A percentile compares a stretch with the other conserved stretches of the same genome.
phyloP scores from a whole-genome alignment of 1,140 invertebrate genomes.

The Atta cephalotes region DNA sequence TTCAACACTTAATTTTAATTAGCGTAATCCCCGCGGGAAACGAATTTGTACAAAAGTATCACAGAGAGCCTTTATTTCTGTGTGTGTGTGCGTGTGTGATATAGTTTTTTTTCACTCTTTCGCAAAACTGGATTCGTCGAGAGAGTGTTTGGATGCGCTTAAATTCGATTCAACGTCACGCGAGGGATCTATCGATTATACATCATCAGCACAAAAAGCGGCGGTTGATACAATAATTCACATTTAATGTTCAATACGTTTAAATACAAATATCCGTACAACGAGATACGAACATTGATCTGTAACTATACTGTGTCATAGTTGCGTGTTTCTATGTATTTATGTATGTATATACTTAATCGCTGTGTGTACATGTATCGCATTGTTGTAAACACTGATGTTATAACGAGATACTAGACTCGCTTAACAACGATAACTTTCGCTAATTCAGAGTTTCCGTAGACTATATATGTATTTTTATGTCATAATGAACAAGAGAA shows the following conservation, averaged over 20 bases:
- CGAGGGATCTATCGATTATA: slow-evolving; percentile 21
- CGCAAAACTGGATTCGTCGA: background rate
- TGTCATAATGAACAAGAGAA: slow-evolving; percentile 59
- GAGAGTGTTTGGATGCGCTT: background rate
- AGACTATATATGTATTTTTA: slow-evolving; percentile 19
- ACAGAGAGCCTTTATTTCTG: slow-evolving; percentile 45
- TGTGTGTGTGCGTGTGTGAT: slow-evolving; percentile 28
- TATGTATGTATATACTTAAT: slow-evolving; percentile 51
- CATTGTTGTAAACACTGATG: slow-evolving; percentile 5
- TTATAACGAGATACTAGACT: slow-evolving; percentile 40
- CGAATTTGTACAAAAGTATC: slow-evolving; percentile 44
- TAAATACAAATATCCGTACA: slow-evolving; percentile 69
- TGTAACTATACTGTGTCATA: slow-evolving; percentile 61
- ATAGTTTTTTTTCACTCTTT: slow-evolving; percentile 17
- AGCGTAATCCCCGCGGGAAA: slow-evolving; percentile 17
- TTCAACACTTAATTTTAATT: slow-evolving; percentile 44
- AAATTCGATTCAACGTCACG: slow-evolving; percentile 30
- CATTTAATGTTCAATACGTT: slow-evolving; percentile 60
- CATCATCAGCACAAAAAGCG: slow-evolving; percentile 71
- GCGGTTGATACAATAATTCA: slow-evolving; percentile 42
- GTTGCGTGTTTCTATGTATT: slow-evolving; percentile 51
- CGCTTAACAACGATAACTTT: slow-evolving; percentile 33
- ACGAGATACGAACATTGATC: slow-evolving; percentile 60
- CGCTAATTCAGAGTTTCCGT: slow-evolving; percentile 49
- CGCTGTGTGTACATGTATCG: background rate